Base-by-base conservation (phyloP, 1,140 invertebrate species). In the Chironomus striatipennis region DNA sequence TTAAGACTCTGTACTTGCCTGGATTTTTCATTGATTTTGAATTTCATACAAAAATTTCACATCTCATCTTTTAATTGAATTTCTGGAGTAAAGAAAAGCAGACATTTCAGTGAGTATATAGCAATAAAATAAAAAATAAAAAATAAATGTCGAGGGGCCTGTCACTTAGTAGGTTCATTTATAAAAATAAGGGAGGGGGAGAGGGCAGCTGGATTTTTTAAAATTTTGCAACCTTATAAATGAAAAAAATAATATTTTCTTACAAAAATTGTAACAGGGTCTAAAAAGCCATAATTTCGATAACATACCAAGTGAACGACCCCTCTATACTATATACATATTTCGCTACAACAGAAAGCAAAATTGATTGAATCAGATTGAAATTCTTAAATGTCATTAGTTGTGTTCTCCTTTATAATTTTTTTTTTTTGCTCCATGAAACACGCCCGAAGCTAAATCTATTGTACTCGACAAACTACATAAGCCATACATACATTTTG, bases 341-440 rank as follows among this genome's bases (percentile, higher is more conserved):
- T 57, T 57, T 57, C n/a, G 47, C 47, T 57, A 57, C 4, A 57
- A 15, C 47, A 57, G 47, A 57, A 57, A 57, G 9, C 47, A 57
- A 57, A 57, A 57, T 57, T n/a, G 20, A 70, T 70, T 70, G 17
- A 70, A 70, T 70, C 65, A 70, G 65, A 18, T 70, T 70, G 65
- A 70, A 70, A 70, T 70, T 70, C 65, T 70, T 70, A 70, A 70
- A 70, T 70, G 65, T 70, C 65, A 70, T 70, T 70, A 70, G 65
- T 18, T 21, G 65, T 70, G 65, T 70, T 70, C 65, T 70, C 65
- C 20, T 70, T 70, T 70, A 21, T 70, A 70, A 70, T 70, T 70
- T 70, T 67, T 20, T 12, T 12, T 18, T 70, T 18, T 20, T 70
- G 17, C 20, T 70, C 20, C 65, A 70, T 70, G 65, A 70, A 70